Base-by-base conservation (phyloP, 2,888 invertebrate species). In the Rhopalosiphum nymphaeae region DNA sequence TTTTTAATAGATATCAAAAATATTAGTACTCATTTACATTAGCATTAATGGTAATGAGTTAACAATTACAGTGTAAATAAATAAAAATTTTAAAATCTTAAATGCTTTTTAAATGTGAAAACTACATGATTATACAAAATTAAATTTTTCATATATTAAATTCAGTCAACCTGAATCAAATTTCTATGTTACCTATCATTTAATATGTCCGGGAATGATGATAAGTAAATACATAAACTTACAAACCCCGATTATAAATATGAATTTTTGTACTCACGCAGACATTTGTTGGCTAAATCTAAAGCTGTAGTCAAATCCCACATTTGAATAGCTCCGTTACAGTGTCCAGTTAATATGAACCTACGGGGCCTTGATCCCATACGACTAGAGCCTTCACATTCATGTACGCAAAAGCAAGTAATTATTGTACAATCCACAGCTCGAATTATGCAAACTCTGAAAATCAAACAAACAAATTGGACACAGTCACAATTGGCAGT, bases 261-360 rank as follows among this genome's bases (percentile, higher is more conserved):
- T 46, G 46, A 86, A 78, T 36, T 78, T 36, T 36, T 86, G 87
- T 67, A 61, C 84, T 89, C 36, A 93, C 90, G 93, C 67, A 94
- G 46, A 53, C 88, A 94, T 57, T 94, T 87, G 46, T 90, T 92
- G n/a, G 91, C 91, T 95, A 98, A 97, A 96, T 99, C 98, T 92
- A 99, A 96, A 29, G 99, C 99, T 25, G 99, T 99, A 29, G 99
- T 99, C 95, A 99, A 97, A 96, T 99, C 99, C 99, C 99, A 99
- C 98, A 99, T 98, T 96, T 99, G 99, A 95, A 99, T 97, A 86
- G 98, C 98, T 90, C 99, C 99, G 95, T 98, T 98, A 84, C 98
- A 97, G 96, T 99, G 99, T 0, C 99, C 99, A 53, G 99, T 99
- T 95, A 99, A 97, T 95, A 99, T 97, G 95, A 98, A 98, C 87